Evolutionary conservation across 2,113 vertebrate species (phyloP), one percentile per base, ranked within the genome.

Genomic region (Dipodomys ordii): DNA sequence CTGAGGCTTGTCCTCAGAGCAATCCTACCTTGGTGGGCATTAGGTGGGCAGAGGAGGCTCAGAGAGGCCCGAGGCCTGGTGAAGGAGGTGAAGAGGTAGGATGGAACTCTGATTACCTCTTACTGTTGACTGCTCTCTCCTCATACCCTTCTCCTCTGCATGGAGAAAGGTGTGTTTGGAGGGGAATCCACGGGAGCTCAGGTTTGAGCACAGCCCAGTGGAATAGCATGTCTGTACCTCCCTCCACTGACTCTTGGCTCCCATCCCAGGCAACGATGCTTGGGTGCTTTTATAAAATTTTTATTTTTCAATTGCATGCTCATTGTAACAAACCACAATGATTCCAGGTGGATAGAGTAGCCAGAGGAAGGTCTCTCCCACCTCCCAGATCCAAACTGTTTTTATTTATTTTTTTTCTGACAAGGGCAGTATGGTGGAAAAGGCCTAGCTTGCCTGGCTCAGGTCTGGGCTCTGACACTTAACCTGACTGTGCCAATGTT

Each of bases 271-370:
- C 64, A 83, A 77, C 87, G 22, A 85, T 3, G 91, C 88, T 80
- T 92, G 94, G 85, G 73, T 76, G 65, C 91, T 87, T 89, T 95
- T 39, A 93, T 79, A 94, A 92, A 92, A 67, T 86, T 95, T 96
- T 95, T 91, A 92, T 95, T 93, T 95, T 95, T 92, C 96, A 95
- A 94, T 96, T 95, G 94, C 94, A 91, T 84, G 87, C 78, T 95
- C 77, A 84, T 74, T 91, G 89, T 87, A 95, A 96, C 89, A 96
- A 95, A 95, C 80, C 83, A 81, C 89, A 93, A 95, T 91, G 95
- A 83, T 53, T 74, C 1, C 6, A 23, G 81, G 60, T 46, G 83
- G 77, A 67, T 53, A 80, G 71, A 83, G 74, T 7, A 12, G 65
- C 89, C 1, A 13, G 93, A 78, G 67, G 73, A 83, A 65, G 32